These are phyloP conservation scores for Tadarida brasiliensis DNA, from an alignment of 2,797 vertebrate genomes.

Conservation along the genomic window DNA sequence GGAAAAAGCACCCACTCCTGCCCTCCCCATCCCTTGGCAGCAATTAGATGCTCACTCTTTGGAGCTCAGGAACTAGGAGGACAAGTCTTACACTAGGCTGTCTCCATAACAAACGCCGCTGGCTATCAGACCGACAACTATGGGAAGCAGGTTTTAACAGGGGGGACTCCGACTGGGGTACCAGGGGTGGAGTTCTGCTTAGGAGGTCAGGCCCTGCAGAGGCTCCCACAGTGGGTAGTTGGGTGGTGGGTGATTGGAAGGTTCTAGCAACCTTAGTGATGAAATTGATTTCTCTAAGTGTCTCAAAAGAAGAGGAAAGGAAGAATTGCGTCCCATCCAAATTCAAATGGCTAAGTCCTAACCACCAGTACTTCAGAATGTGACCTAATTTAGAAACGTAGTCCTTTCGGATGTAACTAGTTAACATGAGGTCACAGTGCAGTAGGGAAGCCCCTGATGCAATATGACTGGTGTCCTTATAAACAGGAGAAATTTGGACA, in stretches of 20 bases:
- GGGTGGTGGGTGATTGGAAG: not conserved
- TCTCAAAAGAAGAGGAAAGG: not conserved
- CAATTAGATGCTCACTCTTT: not conserved
- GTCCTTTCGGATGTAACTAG: not conserved
- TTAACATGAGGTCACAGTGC: not conserved
- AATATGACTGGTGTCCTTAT: not conserved
- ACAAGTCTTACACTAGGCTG: not conserved
- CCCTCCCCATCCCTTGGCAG: rapidly evolving
- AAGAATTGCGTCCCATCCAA: not conserved
- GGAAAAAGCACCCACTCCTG: rapidly evolving
- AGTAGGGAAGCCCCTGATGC: not conserved
- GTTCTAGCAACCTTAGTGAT: not conserved
- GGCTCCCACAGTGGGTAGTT: rapidly evolving
- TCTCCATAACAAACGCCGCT: not conserved
- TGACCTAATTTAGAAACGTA: not conserved
- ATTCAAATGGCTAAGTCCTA: not conserved
- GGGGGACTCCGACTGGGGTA: not conserved
- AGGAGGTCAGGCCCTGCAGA: not conserved
- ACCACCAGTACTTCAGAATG: not conserved
- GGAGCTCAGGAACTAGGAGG: not conserved
- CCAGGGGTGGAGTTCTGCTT: not conserved
- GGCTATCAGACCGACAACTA: not conserved
- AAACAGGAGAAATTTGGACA: too few relatives aligned
- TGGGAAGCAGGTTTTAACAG: not conserved
- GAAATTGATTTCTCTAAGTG: not conserved